Evolutionary conservation across 2,797 vertebrate species (phyloP).

Genomic region (Anas flavirostris): DNA sequence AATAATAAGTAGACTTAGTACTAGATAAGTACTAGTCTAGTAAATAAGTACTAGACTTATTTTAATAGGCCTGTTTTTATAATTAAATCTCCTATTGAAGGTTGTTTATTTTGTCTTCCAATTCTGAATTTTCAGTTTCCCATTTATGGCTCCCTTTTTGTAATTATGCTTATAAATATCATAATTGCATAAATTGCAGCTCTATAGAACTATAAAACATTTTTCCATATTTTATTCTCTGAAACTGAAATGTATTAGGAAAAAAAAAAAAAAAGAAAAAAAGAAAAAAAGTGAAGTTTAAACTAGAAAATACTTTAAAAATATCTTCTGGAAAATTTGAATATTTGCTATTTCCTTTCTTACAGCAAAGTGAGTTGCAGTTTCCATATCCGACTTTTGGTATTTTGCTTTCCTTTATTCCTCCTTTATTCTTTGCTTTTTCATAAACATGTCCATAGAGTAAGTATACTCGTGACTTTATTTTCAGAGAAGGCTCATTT

Average conservation of each 20-base stretch:
- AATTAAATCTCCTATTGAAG: neutral
- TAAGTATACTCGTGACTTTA: neutral
- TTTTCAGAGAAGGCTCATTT: neutral
- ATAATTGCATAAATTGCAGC: neutral
- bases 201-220: neutral
- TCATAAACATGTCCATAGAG: neutral
- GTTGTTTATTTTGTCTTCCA: neutral
- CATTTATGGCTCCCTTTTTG: neutral
- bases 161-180: neutral
- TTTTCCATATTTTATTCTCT: neutral
- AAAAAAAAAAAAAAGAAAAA: neutral
- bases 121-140: neutral
- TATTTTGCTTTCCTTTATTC: neutral
- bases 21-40: too few species aligned
- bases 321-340: neutral
- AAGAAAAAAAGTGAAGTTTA: fast-evolving
- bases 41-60: neutral
- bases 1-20: too few species aligned
- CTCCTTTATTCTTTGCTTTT: fast-evolving
- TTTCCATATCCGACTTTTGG: neutral
- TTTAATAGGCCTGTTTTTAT: neutral
- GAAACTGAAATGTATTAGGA: neutral
- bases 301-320: neutral
- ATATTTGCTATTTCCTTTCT: neutral
- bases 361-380: neutral